Conservation (phyloP, 37 sponge, comb jelly and placozoan genomes). For the Hormiphora californensis region DNA sequence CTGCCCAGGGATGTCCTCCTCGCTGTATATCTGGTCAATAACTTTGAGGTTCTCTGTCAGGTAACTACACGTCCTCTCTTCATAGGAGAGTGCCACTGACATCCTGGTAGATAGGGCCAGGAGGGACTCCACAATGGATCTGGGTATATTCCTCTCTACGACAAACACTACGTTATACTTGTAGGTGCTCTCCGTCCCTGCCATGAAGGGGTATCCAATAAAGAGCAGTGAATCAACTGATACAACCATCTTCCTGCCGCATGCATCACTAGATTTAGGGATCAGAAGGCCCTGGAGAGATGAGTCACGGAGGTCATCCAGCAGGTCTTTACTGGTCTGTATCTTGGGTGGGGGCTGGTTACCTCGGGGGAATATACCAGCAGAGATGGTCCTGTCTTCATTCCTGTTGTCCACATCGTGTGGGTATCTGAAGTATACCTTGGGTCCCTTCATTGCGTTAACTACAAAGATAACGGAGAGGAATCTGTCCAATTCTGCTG, state of each 20-base stretch:
- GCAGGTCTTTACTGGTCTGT: neutral
- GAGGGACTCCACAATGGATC: slow-evolving; percentile 22
- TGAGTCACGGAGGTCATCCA: neutral
- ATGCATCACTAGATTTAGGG: neutral
- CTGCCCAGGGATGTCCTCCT: neutral
- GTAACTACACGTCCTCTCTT: neutral
- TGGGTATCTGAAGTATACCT: slow-evolving; percentile 53
- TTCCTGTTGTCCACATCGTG: slow-evolving; percentile 53
- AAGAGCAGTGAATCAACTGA: slow-evolving; percentile 5
- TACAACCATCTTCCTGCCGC: neutral
- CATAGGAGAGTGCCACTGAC: slow-evolving; percentile 26
- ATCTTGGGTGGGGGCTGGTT: neutral
- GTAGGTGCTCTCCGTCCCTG: neutral
- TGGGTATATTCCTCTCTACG: neutral
- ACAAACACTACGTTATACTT: slow-evolving; percentile 44
- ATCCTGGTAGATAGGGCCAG: slow-evolving; percentile 3
- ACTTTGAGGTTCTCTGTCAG: slow-evolving; percentile 5
- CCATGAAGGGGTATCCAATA: slow-evolving; percentile 33
- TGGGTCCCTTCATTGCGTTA: slow-evolving; percentile 45
- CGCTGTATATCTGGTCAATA: slow-evolving; percentile 11
- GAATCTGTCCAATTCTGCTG: neutral
- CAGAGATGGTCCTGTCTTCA: slow-evolving; percentile 23
- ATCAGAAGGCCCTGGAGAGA: slow-evolving; percentile 27
- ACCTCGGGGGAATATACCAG: neutral
- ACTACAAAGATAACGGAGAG: slow-evolving; percentile 25